Conservation (phyloP, 2,113 vertebrate genomes). For the Cryptotis parvus region DNA sequence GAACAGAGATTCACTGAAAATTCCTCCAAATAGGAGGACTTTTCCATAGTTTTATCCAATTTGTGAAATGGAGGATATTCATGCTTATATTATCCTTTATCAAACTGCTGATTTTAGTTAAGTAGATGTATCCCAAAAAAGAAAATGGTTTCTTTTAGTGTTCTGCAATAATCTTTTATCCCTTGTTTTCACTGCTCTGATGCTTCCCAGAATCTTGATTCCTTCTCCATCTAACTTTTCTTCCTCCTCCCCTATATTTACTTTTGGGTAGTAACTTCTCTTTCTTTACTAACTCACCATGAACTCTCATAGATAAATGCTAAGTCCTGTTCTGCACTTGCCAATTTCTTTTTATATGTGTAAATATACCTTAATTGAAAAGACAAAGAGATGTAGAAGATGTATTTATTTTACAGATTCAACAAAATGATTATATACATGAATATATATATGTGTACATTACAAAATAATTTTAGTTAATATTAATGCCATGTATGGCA, state of each 20-base stretch:
- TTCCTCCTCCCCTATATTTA: fast-evolving
- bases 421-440: too few species aligned
- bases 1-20: not conserved
- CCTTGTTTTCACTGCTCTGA: not conserved
- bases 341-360: not conserved
- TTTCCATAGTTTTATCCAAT: not conserved
- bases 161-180: fast-evolving
- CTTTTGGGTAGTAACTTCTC: not conserved
- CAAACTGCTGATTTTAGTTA: not conserved
- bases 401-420: too few species aligned
- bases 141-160: not conserved
- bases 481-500: not conserved
- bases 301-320: too few species aligned
- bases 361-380: too few species aligned
- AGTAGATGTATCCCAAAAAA: not conserved
- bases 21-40: not conserved
- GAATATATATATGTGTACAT: too few species aligned
- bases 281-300: not conserved
- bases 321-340: not conserved
- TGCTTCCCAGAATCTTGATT: not conserved
- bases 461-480: too few species aligned
- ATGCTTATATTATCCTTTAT: fast-evolving
- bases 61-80: not conserved
- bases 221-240: not conserved
- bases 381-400: too few species aligned